Percentiles rank a stretch among this genome's conserved stretches.
These are phyloP conservation scores for Drosophila affinis DNA, from an alignment of 2,888 invertebrate species.

Conservation along the genomic window DNA sequence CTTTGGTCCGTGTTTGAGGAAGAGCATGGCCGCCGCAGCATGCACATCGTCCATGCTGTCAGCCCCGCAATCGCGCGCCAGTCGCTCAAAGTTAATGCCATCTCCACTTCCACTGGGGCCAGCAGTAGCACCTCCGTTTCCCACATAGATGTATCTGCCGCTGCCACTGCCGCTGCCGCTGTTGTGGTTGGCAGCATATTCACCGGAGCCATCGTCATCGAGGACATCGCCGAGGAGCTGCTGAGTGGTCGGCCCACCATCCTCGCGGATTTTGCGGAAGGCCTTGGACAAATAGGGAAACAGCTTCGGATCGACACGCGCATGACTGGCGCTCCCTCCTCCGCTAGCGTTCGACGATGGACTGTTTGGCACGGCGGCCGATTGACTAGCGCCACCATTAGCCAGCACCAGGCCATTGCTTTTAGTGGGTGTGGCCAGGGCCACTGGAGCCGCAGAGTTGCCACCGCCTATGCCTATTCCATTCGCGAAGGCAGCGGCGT, in stretches of 20 bases:
- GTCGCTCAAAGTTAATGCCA: constrained; percentile 80
- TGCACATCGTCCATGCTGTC: constrained; percentile 90
- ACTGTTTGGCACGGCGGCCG: constrained; percentile 42
- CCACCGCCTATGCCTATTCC: neutral
- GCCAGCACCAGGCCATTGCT: constrained; percentile 47
- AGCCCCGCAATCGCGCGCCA: constrained; percentile 83
- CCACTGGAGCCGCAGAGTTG: constrained; percentile 30
- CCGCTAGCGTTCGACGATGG: constrained; percentile 12
- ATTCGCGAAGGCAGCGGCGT: neutral
- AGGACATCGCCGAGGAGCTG: constrained; percentile 52
- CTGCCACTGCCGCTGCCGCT: neutral
- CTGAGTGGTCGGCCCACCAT: constrained; percentile 22
- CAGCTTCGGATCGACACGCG: constrained; percentile 89
- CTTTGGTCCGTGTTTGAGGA: constrained; percentile 92
- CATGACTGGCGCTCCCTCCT: constrained; percentile 51
- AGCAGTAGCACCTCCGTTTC: constrained; percentile 3
- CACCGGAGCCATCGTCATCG: constrained; percentile 79
- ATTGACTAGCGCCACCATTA: constrained; percentile 45
- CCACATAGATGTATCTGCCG: constrained; percentile 45
- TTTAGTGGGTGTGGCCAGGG: constrained; percentile 50
- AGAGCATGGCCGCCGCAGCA: constrained; percentile 94
- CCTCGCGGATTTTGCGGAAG: constrained; percentile 78
- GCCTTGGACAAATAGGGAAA: constrained; percentile 92
- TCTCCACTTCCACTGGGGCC: constrained; percentile 31
- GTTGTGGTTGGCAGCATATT: constrained; percentile 64